Evolutionary conservation across 2,888 invertebrate genomes (phyloP).

Genomic region (Phlogophora meticulosa): DNA sequence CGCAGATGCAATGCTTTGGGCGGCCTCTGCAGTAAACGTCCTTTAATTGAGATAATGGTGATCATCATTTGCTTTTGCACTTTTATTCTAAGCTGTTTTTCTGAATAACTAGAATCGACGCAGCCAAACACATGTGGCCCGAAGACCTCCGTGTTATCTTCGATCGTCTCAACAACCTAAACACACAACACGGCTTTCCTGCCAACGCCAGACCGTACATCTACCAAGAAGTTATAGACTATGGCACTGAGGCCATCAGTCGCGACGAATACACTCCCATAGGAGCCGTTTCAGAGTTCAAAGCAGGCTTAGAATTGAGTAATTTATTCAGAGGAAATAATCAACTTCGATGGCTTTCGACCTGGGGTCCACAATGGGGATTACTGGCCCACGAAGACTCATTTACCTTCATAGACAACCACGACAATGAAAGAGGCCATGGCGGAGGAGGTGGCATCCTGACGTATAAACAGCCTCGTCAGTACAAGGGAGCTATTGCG

Average conservation of each 20-base stretch:
- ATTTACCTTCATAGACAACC: slow-evolving; percentile 95
- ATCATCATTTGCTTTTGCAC: too few relatives aligned
- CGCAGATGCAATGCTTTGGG: too few relatives aligned
- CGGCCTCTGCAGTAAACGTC: too few relatives aligned
- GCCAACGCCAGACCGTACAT: slow-evolving; percentile 92
- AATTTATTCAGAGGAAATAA: slow-evolving; percentile 86
- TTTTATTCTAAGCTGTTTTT: neutral
- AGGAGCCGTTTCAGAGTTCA: slow-evolving; percentile 93
- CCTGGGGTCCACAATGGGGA: slow-evolving; percentile 93
- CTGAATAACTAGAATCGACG: slow-evolving; percentile 91
- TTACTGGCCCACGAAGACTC: slow-evolving; percentile 90
- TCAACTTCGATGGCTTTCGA: slow-evolving; percentile 91
- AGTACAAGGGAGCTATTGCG: slow-evolving; percentile 95
- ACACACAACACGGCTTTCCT: slow-evolving; percentile 92
- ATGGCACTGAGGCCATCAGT: slow-evolving; percentile 89
- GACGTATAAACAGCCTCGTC: slow-evolving; percentile 92
- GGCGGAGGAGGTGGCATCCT: slow-evolving; percentile 90
- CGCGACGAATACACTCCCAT: slow-evolving; percentile 90
- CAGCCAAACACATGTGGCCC: slow-evolving; percentile 95
- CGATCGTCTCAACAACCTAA: slow-evolving; percentile 91
- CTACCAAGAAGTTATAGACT: slow-evolving; percentile 95
- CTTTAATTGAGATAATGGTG: too few relatives aligned
- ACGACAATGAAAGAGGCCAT: slow-evolving; percentile 95
- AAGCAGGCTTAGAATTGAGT: slow-evolving; percentile 87
- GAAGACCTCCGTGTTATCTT: slow-evolving; percentile 93